Base-by-base conservation (phyloP, 2,113 vertebrate species). In the Grallaria varia region DNA sequence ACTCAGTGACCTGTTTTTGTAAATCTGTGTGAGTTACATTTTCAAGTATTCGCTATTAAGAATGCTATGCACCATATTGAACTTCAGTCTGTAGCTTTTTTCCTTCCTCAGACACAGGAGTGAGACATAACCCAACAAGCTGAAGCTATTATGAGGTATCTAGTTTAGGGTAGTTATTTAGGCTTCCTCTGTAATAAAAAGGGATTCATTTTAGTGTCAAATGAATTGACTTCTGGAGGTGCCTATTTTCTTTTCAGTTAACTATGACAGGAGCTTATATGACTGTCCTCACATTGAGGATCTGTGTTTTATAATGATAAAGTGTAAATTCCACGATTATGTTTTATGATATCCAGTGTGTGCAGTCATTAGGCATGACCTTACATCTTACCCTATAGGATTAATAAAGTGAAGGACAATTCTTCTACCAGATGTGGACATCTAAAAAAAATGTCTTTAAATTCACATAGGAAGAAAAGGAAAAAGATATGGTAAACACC, bases 1-100 rank as follows among this genome's bases (percentile, higher is more conserved):
- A 78, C 87, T 94, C 59, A 58, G 60, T 64, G 90, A 75, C 79
- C 82, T 96, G 72, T 87, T 93, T 60, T 81, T 93, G 77, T 45
- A 91, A 37, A 85, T 92, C 72, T 90, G 49, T 13, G 47, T 67
- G 60, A 85, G 47, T 52, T 88, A 69, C 56, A 78, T 92, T 91
- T 90, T 84, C 76, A 93, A 88, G 49, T 81, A 86, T 83, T 93
- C 8, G 0, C 68, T 60, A 85, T 78, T 84, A 95, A 81, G 53
- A 59, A 68, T n/a, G 89, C 72, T 40, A 77, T 55, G 50, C n/a
- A 81, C 64, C 30, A 75, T 47, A 42, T 14, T 84, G 59, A 76
- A 66, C 53, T 60, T 89, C 44, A 71, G 44, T 21, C 44, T 89
- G 27, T 37, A 87, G 50, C 45, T 80, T 35, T 83, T 94, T 75